Evolutionary conservation across 1,140 invertebrate genomes (phyloP).

Genomic region (Drosophila teissieri): DNA sequence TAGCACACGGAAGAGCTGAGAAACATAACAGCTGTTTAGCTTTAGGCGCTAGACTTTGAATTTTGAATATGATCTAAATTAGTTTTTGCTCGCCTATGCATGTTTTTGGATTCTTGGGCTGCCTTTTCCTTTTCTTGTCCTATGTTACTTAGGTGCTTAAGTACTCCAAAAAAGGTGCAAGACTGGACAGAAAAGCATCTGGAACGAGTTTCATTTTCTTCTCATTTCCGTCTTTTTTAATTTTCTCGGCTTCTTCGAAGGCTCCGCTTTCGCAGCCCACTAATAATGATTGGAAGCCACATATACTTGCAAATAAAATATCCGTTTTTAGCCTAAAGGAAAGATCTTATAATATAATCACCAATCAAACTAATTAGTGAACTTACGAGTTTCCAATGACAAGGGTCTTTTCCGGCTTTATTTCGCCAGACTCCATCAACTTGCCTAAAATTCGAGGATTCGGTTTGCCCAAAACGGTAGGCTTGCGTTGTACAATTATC

Average conservation of each 20-base stretch:
- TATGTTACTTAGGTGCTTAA: constrained; percentile 1
- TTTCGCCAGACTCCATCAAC: constrained; percentile 6
- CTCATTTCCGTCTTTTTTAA: constrained; percentile 24
- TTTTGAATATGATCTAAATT: not conserved
- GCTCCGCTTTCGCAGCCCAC: constrained; percentile 43
- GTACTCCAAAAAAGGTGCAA: constrained; percentile 18
- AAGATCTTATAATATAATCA: not conserved
- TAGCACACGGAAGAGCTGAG: not conserved
- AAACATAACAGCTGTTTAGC: not conserved
- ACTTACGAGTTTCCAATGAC: constrained; percentile 68
- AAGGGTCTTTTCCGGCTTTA: constrained; percentile 60
- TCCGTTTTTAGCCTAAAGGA: constrained; percentile 45
- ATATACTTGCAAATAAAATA: constrained; percentile 54
- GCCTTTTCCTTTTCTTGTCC: not conserved
- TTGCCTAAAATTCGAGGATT: constrained; percentile 49
- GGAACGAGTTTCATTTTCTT: constrained; percentile 37
- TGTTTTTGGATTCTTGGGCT: no score
- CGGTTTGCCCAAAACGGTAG: constrained; percentile 59
- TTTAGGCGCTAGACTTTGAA: not conserved
- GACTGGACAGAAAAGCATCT: constrained; percentile 35
- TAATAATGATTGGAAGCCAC: constrained; percentile 59
- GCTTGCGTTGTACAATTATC: constrained; percentile 38
- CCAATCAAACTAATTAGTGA: no score
- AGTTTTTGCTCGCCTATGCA: not conserved
- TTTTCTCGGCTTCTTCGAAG: constrained; percentile 29